A percentile compares a stretch with the other conserved stretches of the same genome.
Evolutionary conservation across 2,113 vertebrate genomes (phyloP).

Genomic region (Perccottus glenii): DNA sequence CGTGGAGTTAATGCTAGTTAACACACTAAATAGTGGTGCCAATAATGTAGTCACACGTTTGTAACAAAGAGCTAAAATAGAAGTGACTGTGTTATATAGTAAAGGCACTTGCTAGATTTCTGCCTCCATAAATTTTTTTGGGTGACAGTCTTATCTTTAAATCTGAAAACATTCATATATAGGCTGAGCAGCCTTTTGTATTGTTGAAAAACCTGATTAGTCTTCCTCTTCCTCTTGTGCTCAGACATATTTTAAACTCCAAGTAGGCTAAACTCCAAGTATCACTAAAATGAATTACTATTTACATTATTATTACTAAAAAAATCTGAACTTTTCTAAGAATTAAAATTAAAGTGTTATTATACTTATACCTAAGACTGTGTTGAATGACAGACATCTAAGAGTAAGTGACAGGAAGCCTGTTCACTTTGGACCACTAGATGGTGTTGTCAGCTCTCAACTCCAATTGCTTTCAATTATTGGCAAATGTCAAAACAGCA

Average conservation of each 20-base stretch:
- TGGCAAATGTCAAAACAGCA: too few relatives aligned
- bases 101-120: constrained; percentile 9
- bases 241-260: too few relatives aligned
- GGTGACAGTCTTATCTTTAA: neutral
- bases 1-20: constrained; percentile 14
- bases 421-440: constrained; percentile 1
- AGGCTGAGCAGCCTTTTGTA: too few relatives aligned
- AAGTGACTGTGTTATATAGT: constrained; percentile 16
- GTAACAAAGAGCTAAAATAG: constrained; percentile 15
- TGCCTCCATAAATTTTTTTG: constrained; percentile 5
- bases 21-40: constrained; percentile 10
- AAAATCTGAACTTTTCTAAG: too few relatives aligned
- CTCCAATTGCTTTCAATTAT: constrained; percentile 1
- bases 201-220: too few relatives aligned
- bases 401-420: neutral
- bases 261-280: too few relatives aligned
- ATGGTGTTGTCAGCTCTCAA: constrained; percentile 11
- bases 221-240: too few relatives aligned
- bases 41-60: constrained; percentile 11
- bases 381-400: neutral
- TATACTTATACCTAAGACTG: too few relatives aligned
- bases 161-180: too few relatives aligned
- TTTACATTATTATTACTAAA: too few relatives aligned
- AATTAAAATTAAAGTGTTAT: too few relatives aligned
- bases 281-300: too few relatives aligned